Percentiles rank a stretch among this genome's conserved stretches.
These are phyloP conservation scores for Cyclina sinensis DNA, from an alignment of 1,140 invertebrate genomes.

Conservation along the genomic window DNA sequence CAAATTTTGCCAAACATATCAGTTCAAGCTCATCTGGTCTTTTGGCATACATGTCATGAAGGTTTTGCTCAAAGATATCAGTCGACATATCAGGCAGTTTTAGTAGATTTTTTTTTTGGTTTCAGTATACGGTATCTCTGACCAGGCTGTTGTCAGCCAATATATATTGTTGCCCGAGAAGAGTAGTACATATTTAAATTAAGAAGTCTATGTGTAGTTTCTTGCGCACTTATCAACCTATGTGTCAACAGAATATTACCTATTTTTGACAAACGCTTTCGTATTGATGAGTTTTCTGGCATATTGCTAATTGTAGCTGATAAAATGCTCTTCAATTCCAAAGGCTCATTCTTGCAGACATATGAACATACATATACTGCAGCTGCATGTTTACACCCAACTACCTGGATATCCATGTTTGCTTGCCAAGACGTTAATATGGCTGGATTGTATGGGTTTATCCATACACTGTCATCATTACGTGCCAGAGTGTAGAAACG, in stretches of 20 bases:
- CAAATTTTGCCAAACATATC: neutral
- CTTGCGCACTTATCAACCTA: neutral
- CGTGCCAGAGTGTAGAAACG: conserved; percentile 23
- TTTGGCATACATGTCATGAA: neutral
- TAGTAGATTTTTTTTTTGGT: neutral
- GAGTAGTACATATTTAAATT: neutral
- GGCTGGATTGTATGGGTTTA: conserved; percentile 23
- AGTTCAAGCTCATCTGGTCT: neutral
- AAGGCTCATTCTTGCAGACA: conserved; percentile 17
- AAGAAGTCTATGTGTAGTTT: conserved; percentile 4
- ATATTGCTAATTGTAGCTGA: neutral
- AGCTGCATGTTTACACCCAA: conserved; percentile 7
- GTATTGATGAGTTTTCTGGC: neutral
- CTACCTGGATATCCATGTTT: conserved; percentile 38
- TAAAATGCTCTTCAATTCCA: neutral
- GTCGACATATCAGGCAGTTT: neutral
- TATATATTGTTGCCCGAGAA: neutral
- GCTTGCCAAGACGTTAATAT: conserved; percentile 9
- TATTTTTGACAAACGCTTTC: neutral
- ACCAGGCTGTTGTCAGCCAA: neutral
- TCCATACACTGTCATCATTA: neutral
- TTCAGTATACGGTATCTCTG: conserved; percentile 9
- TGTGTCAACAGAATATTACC: conserved; percentile 17
- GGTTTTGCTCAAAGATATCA: neutral
- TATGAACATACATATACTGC: conserved; percentile 45